Evolutionary conservation across 1,140 invertebrate species (phyloP).

Genomic region (Cyclargus thomasi): DNA sequence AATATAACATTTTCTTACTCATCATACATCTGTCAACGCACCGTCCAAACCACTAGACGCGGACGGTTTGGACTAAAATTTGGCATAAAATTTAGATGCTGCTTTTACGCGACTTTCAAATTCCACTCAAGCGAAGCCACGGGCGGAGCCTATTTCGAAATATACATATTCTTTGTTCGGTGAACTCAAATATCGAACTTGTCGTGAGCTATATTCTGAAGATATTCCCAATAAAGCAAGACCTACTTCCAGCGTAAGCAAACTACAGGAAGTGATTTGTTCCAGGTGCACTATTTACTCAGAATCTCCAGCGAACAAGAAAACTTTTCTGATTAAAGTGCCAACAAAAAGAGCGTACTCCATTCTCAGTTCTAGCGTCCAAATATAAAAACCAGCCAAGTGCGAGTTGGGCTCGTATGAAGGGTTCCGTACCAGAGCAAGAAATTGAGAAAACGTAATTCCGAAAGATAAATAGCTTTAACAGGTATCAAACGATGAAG

Average conservation of each 20-base stretch:
- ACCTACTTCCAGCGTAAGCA: conserved; percentile 39
- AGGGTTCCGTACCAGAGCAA: too few species aligned
- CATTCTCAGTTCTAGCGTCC: conserved; percentile 62
- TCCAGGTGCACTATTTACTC: conserved; percentile 43
- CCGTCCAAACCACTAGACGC: too few species aligned
- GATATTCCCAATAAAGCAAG: conserved; percentile 32
- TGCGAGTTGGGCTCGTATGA: too few species aligned
- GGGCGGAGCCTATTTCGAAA: background rate
- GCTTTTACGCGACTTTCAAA: too few species aligned
- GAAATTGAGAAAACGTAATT: too few species aligned
- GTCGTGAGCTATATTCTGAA: conserved; percentile 1
- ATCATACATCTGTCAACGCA: too few species aligned
- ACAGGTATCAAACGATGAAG: too few species aligned
- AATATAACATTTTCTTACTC: too few species aligned
- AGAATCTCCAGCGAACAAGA: conserved; percentile 35
- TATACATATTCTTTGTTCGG: background rate
- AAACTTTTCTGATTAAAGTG: conserved; percentile 63
- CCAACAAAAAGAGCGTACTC: conserved; percentile 60
- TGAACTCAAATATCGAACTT: background rate
- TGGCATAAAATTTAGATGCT: too few species aligned
- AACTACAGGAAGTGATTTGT: conserved; percentile 41
- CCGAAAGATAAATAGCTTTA: too few species aligned
- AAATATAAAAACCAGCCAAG: conserved; percentile 21
- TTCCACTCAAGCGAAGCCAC: too few species aligned
- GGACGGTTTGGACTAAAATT: too few species aligned